Percentiles rank a stretch among this genome's conserved stretches.
Conservation (phyloP, 2,797 vertebrate genomes). For the Kryptolebias ocellatus region DNA sequence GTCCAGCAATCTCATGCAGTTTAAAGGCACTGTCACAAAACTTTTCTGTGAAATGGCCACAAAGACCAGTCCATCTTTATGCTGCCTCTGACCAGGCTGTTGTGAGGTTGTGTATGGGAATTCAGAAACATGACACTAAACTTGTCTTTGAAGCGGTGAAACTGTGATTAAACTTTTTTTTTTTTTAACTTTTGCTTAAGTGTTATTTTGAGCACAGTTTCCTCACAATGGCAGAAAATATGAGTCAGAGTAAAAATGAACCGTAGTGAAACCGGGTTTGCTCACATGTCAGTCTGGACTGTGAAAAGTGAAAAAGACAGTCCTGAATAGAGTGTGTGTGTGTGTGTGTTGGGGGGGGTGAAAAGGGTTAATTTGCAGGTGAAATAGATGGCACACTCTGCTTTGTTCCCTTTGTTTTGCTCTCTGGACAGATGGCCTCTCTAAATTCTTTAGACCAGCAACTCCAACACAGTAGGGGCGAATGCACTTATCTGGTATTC, state of each 20-base stretch:
- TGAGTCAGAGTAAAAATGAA: background rate
- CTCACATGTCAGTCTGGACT: conserved; percentile 52
- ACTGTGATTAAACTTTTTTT: too few relatives aligned
- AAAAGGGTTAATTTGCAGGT: conserved; percentile 94
- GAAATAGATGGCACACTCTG: conserved; percentile 92
- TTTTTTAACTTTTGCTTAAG: too few relatives aligned
- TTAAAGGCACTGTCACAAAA: too few relatives aligned
- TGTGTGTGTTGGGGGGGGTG: conserved; percentile 58
- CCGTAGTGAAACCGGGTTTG: conserved; percentile 2
- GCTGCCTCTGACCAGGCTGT: too few relatives aligned
- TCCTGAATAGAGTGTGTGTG: background rate
- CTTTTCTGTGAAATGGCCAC: too few relatives aligned
- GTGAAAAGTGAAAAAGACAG: conserved; percentile 52
- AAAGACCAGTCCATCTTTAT: too few relatives aligned
- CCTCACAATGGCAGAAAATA: conserved; percentile 19
- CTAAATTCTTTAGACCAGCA: conserved; percentile 69
- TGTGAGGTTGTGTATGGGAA: too few relatives aligned
- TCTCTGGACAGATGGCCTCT: conserved; percentile 91
- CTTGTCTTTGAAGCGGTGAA: too few relatives aligned
- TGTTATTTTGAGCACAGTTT: conserved; percentile 5
- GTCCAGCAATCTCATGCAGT: too few relatives aligned
- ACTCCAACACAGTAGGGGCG: conserved; percentile 38
- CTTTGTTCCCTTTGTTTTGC: conserved; percentile 87
- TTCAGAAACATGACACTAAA: background rate
- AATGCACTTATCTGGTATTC: conserved; percentile 30